These are phyloP conservation scores for Fistularia tabacaria DNA, from an alignment of 2,797 vertebrate genomes.

Conservation along the genomic window DNA sequence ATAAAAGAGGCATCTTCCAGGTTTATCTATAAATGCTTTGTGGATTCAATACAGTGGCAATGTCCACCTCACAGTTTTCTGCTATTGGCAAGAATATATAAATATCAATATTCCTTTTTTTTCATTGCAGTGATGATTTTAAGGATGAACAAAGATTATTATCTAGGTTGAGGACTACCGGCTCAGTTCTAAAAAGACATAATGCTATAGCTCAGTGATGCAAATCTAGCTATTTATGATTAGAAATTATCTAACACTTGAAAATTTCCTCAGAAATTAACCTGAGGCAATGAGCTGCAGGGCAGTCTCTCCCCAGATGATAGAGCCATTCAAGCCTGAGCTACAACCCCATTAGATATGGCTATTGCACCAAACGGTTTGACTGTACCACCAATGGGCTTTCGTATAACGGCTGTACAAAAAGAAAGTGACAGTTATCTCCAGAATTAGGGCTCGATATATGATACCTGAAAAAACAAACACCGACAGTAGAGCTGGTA, in stretches of 20 bases:
- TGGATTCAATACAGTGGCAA: constrained; percentile 24
- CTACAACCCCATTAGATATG: constrained; percentile 69
- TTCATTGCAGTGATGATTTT: constrained; percentile 23
- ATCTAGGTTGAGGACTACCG: constrained; percentile 30
- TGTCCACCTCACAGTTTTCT: constrained; percentile 12
- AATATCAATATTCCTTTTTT: constrained; percentile 28
- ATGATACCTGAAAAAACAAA: constrained; percentile 54
- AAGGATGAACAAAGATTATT: constrained; percentile 37
- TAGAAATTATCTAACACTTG: constrained; percentile 63
- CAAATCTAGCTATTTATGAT: constrained; percentile 57
- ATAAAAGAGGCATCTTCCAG: constrained; percentile 62
- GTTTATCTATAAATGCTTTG: constrained; percentile 52
- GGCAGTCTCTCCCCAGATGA: constrained; percentile 55
- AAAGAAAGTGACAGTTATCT: constrained; percentile 41
- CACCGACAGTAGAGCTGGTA: constrained; percentile 20
- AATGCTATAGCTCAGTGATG: constrained; percentile 54
- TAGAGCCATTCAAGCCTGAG: constrained; percentile 54
- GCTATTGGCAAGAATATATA: constrained; percentile 20
- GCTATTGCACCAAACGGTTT: constrained; percentile 54
- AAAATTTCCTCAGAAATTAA: constrained; percentile 54
- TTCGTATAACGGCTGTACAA: constrained; percentile 45
- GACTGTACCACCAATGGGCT: constrained; percentile 32
- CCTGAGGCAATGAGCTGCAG: constrained; percentile 64
- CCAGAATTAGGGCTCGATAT: constrained; percentile 46
- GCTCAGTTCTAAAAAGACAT: constrained; percentile 39